A percentile compares a stretch with the other conserved stretches of the same genome.
Conservation (phyloP, 2,113 vertebrate genomes). For the Daphoenositta chrysoptera region DNA sequence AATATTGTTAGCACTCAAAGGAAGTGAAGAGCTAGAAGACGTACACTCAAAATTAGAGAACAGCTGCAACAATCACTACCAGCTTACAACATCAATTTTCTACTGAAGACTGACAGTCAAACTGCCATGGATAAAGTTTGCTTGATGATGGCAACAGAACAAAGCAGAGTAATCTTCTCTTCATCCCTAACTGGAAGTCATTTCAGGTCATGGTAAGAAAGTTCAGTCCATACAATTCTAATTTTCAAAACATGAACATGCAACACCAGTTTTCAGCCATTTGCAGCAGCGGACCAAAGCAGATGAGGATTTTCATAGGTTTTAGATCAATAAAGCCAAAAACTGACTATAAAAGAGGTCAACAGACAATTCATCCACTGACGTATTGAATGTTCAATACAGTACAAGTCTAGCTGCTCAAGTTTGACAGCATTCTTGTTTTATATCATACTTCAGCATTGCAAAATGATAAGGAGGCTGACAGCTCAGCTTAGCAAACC, state of each 20-base stretch:
- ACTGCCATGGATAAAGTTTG: neutral
- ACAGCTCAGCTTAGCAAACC: slow-evolving; percentile 38
- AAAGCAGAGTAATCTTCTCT: neutral
- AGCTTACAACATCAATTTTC: neutral
- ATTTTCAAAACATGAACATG: neutral
- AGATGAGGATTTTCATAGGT: slow-evolving; percentile 14
- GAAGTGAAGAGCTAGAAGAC: neutral
- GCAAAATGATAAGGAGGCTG: slow-evolving; percentile 29
- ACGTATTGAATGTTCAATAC: neutral
- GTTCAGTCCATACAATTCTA: neutral
- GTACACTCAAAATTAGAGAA: neutral
- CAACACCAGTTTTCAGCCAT: neutral
- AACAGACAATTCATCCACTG: neutral
- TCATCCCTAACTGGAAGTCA: neutral
- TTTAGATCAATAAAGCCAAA: neutral
- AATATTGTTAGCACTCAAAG: neutral
- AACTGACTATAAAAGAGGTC: slow-evolving; percentile 1
- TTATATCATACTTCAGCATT: slow-evolving; percentile 22
- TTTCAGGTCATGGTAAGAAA: neutral
- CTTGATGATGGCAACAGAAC: neutral
- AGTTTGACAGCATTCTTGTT: slow-evolving; percentile 55
- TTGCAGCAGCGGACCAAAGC: neutral
- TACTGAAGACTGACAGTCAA: neutral
- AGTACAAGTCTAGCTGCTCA: slow-evolving; percentile 2
- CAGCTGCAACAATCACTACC: neutral